Evolutionary conservation across 2,888 invertebrate genomes (phyloP), one percentile per base, ranked within the genome.

Genomic region (Teleiodes luculella): DNA sequence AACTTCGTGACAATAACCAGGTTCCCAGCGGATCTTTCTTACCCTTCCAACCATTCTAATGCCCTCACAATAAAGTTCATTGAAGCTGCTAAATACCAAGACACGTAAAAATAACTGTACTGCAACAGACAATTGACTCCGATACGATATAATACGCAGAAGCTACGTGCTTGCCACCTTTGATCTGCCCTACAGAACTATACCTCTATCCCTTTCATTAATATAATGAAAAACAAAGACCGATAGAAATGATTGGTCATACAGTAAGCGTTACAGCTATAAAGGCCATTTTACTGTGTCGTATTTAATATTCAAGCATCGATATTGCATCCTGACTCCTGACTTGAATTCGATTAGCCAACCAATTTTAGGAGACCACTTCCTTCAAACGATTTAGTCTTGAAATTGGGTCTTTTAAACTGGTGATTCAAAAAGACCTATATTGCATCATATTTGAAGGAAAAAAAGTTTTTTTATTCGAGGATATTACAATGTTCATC

Each of bases 371-470:
- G 39, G 39, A 60, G 66, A 63, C 31, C 62, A 20, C n/a, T 55
- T 13, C n/a, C 6, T 16, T 37, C 4, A 13, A 24, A 46, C 47
- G 51, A 31, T 11, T 43, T 52, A 35, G 11, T 51, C 10, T 30
- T 46, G n/a, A 39, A 13, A 0, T 49, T n/a, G 57, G 71, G 30
- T 68, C 65, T 61, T 52, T 3, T 63, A 57, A 46, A 48, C 53
- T 72, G 66, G 74, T 55, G 51, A 45, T 8, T 31, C 53, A 52
- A 54, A 4, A 41, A 51, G 41, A 8, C 36, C 56, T 52, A 33
- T 36, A 57, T 78, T 79, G 76, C 78, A 71, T 77, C 76, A 80
- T 58, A 59, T 41, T 60, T 62, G 54, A 61, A 72, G 77, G 77
- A 81, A 78, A 67, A 64, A 58, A 73, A 77, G 72, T 75, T 72